Evolutionary conservation across 2,888 invertebrate genomes (phyloP).

Genomic region (Drosophila acutilabella): DNA sequence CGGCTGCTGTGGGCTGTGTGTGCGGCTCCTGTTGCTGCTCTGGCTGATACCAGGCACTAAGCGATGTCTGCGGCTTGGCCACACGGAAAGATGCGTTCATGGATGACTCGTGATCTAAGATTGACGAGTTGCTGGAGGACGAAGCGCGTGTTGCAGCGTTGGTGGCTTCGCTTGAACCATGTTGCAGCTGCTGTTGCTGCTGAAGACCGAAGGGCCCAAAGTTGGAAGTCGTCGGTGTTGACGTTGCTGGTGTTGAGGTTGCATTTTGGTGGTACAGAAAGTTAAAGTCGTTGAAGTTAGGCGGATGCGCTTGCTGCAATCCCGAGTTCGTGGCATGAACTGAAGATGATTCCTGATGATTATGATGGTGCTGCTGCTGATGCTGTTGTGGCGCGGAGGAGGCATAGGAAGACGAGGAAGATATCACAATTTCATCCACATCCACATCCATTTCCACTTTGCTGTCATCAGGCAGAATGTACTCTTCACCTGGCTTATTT

Average conservation of each 20-base stretch:
- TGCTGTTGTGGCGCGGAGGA: constrained; percentile 53
- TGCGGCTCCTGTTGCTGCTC: constrained; percentile 38
- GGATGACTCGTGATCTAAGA: constrained; percentile 67
- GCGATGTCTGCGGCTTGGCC: constrained; percentile 51
- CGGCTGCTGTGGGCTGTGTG: constrained; percentile 12
- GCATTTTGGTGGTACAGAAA: constrained; percentile 66
- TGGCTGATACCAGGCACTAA: constrained; percentile 59
- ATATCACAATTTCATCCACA: constrained; percentile 76
- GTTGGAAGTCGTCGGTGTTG: constrained; percentile 30
- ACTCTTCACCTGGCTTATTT: constrained; percentile 62
- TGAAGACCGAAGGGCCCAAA: constrained; percentile 57
- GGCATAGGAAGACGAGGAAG: constrained; percentile 77
- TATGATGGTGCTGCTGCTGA: constrained; percentile 36
- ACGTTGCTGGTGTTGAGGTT: constrained; percentile 34
- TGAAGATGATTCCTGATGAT: constrained; percentile 20
- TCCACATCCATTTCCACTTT: constrained; percentile 69
- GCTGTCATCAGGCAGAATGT: constrained; percentile 71
- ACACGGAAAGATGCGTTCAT: constrained; percentile 71
- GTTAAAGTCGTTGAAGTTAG: constrained; percentile 63
- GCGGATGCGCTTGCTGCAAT: constrained; percentile 46
- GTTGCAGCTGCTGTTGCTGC: constrained; percentile 53
- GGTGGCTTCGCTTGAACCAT: constrained; percentile 74
- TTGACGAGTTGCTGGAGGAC: constrained; percentile 76
- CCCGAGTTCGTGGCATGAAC: constrained; percentile 9
- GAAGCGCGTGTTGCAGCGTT: constrained; percentile 80